Evolutionary conservation across 2,797 vertebrate species (phyloP).

Genomic region (Sarcoramphus papa): DNA sequence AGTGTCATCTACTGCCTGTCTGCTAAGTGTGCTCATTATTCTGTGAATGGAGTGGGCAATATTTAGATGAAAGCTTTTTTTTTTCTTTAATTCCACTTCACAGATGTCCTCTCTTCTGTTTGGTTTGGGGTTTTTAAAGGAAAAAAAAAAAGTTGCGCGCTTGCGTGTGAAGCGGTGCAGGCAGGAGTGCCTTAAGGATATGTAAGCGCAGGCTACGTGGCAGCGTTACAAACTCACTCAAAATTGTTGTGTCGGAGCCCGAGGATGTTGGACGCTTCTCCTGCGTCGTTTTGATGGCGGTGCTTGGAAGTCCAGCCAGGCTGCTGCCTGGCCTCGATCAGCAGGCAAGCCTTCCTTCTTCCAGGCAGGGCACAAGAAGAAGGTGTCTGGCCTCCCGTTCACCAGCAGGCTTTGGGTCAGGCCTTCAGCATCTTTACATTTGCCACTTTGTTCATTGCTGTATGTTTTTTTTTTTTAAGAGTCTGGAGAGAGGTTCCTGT

Average conservation of each 20-base stretch:
- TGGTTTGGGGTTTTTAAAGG: too few relatives aligned
- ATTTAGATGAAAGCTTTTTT: rapidly evolving
- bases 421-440: neutral
- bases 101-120: rapidly evolving
- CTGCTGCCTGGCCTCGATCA: neutral
- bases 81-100: neutral
- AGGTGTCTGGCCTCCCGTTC: neutral
- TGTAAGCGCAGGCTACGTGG: rapidly evolving
- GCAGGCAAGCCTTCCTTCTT: neutral
- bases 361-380: neutral
- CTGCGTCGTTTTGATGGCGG: rapidly evolving
- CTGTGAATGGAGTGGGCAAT: neutral
- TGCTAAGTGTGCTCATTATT: neutral
- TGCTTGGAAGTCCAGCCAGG: neutral
- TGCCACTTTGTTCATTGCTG: neutral
- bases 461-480: neutral
- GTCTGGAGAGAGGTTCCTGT: neutral
- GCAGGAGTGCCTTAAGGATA: neutral
- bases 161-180: rapidly evolving
- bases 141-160: rapidly evolving
- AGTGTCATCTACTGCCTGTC: rapidly evolving
- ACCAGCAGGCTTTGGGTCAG: neutral
- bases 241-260: rapidly evolving
- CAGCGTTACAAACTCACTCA: rapidly evolving
- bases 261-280: neutral